Evolutionary conservation across 1,140 invertebrate genomes (phyloP).

Genomic region (Vanessa atalanta): DNA sequence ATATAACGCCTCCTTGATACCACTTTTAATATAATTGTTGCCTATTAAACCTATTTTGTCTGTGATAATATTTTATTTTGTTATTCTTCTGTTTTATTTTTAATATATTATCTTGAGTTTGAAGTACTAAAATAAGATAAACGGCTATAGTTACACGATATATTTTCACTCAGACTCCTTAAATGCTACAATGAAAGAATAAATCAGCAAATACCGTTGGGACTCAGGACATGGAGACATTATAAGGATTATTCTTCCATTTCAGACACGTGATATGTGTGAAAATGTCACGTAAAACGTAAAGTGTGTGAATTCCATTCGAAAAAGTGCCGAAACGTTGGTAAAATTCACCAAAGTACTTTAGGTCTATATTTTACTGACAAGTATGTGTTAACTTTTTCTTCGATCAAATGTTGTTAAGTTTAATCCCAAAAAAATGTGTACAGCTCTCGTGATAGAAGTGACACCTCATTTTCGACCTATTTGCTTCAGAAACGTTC

Average conservation of each 20-base stretch:
- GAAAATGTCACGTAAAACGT: slow-evolving; percentile 2
- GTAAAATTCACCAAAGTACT: not conserved
- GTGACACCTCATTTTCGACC: no score
- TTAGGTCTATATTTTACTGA: not conserved
- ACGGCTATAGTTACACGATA: not conserved
- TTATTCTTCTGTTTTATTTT: no score
- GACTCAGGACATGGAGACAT: not conserved
- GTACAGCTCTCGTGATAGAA: no score
- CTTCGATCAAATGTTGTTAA: no score
- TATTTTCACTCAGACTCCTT: not conserved
- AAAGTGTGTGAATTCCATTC: not conserved
- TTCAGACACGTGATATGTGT: slow-evolving; percentile 4
- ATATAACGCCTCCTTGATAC: no score
- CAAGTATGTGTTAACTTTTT: not conserved
- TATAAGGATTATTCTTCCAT: slow-evolving; percentile 10
- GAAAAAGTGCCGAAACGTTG: not conserved
- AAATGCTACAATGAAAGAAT: slow-evolving; percentile 1
- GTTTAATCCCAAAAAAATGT: no score
- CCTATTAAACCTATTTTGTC: no score
- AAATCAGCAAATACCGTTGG: not conserved
- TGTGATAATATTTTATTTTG: no score
- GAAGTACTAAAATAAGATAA: no score
- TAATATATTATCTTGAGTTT: no score
- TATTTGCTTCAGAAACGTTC: no score
- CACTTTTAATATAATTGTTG: no score